Evolutionary conservation across 2,888 invertebrate species (phyloP), one percentile per base, ranked within the genome.

Genomic region (Antheraea yamamai): DNA sequence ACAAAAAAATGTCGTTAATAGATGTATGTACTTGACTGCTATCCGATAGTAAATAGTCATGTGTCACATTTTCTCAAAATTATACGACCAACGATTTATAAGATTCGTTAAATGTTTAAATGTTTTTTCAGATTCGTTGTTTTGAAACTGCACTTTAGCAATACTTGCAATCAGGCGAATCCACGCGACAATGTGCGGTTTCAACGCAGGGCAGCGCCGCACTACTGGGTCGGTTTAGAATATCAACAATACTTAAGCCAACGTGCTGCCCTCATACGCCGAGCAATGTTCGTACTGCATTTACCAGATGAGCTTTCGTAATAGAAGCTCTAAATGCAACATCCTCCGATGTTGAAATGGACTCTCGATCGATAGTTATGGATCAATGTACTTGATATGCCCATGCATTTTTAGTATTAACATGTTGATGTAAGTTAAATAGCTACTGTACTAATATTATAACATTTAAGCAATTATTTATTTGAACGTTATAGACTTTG

Each of bases 201-300:
- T 87, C 91, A 83, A 90, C 89, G 87, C 82, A 86, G 87, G 84
- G 80, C 84, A 82, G 80, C 83, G 77, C 78, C 83, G 82, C 85
- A 86, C 83, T 83, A 84, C 87, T 83, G 85, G 88, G 88, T 89
- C 82, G 89, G 91, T 91, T 92, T 89, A 90, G 92, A 93, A 92
- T 93, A 94, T 90, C 90, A 91, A 91, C 92, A 93, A 90, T 90
- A 89, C 89, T 91, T 91, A 88, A 88, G 84, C 85, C 87, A 85
- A 86, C 88, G 85, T 86, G 85, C 86, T 81, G 82, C 83, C 83
- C 85, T 87, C 80, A 79, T 85, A 82, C 84, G 82, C 80, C 87
- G 80, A 86, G 85, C 86, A 83, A 86, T 83, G 84, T 83, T 81
- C 82, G 80, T 82, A 87, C 85, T 88, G 88, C 92, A 92, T 91